Evolutionary conservation across 2,113 vertebrate genomes (phyloP), one percentile per base, ranked within the genome.

Genomic region (Labeo catla): DNA sequence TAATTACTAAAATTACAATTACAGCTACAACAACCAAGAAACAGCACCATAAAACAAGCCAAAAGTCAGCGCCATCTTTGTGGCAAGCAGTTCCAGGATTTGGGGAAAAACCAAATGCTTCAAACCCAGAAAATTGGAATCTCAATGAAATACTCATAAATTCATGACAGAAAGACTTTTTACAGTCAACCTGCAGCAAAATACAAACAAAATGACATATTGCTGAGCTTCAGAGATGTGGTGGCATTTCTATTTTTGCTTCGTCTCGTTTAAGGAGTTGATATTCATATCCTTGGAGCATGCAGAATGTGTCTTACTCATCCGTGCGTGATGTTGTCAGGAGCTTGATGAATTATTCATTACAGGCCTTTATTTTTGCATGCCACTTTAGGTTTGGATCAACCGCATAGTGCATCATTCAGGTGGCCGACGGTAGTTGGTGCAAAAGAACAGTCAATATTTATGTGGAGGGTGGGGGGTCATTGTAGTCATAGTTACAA

Each of bases 301-400:
- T 76, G 70, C 79, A 77, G 54, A 86, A 83, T 57, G 79, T 72
- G 57, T 89, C 84, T 59, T 84, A 81, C 74, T 81, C 80, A 84
- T 70, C 84, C 59, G 85, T 88, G 87, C 86, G 73, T 87, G 84
- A 90, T 87, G 81, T 73, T 88, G 84, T 88, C 86, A 86, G 43
- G 45, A 84, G 83, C 66, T 87, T n/a, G 36, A 70, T 90, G 79
- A 85, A 90, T 86, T 86, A 90, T 90, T 86, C 80, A 88, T 87
- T 63, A 77, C 73, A 21, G 43, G 84, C 76, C 78, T 86, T 84
- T 43, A 34, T 86, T 86, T 83, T 79, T 66, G 34, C 15, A 8
- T 76, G 23, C 50, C 61, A 61, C 74, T 43, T 47, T 68, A 57
- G 57, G 81, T 72, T 70, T 81, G 19, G 65, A 73, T 74, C n/a